Evolutionary conservation across 2,113 vertebrate species (phyloP).

Genomic region (Hypomesus transpacificus): DNA sequence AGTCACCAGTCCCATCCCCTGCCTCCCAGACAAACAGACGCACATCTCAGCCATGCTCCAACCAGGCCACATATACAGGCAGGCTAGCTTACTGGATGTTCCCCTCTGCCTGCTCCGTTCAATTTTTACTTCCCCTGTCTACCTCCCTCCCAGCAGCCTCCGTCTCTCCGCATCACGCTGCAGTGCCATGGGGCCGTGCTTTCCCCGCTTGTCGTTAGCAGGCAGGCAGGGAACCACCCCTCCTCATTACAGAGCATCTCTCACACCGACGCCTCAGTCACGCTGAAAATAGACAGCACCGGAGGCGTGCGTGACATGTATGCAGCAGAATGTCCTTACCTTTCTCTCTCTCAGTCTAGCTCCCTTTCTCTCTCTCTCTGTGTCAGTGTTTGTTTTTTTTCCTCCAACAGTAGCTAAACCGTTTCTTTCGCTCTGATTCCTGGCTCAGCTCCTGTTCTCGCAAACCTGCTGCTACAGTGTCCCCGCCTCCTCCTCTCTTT

Average conservation of each 20-base stretch:
- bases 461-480: slow-evolving; percentile 21
- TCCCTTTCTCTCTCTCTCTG: not conserved
- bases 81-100: too few relatives aligned
- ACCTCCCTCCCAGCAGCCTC: not conserved
- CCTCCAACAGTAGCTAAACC: slow-evolving; percentile 25
- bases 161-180: slow-evolving; percentile 47
- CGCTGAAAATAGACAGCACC: slow-evolving; percentile 27
- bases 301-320: slow-evolving; percentile 2
- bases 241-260: slow-evolving; percentile 13
- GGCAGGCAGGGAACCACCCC: slow-evolving; percentile 39
- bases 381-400: not conserved
- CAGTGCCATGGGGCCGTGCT: slow-evolving; percentile 52
- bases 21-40: not conserved
- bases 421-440: slow-evolving; percentile 37
- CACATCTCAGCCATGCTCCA: too few relatives aligned
- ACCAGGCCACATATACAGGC: too few relatives aligned
- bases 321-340: not conserved
- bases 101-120: too few relatives aligned
- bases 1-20: not conserved
- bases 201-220: slow-evolving; percentile 41
- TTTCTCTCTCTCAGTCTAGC: not conserved
- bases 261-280: not conserved
- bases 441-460: not conserved
- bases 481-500: not conserved
- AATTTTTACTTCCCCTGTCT: slow-evolving; percentile 26